Evolutionary conservation across 2,113 vertebrate genomes (phyloP), one percentile per base, ranked within the genome.

Genomic region (Pungitius pungitius): DNA sequence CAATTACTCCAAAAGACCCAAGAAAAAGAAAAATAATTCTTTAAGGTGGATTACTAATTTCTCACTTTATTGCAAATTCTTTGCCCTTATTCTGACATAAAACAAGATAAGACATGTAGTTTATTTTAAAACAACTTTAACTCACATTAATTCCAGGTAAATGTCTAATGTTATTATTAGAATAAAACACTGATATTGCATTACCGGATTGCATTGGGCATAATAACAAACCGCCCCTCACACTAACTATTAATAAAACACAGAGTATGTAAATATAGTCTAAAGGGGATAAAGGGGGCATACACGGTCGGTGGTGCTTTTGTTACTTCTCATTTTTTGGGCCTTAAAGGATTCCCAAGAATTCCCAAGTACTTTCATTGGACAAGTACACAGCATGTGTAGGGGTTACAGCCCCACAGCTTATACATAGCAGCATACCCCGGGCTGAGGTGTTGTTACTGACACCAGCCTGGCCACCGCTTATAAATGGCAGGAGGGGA

Each of bases 391-490:
- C n/a, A n/a, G n/a, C n/a, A n/a, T n/a, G n/a, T 78, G 84, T 67
- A 58, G 40, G 81, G 47, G 82, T 84, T 76, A 78, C 69, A 80
- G 84, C 80, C 22, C 49, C 69, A 82, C 82, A 60, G 80, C 84
- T 92, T 92, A 89, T 90, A 91, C 89, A 90, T 88, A 88, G 88
- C 87, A 83, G 81, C 88, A 5, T 35, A 35, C 83, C 82, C 75
- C 10, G 18, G 47, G 80, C 80, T 86, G 79, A 85, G 83, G 89
- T 88, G 85, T 87, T 81, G 85, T 87, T 84, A 91, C 85, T 86
- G 90, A 90, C 87, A 90, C 82, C 24, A 17, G 68, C 55, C 69
- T 67, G 69, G 60, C 76, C 73, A 11, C 63, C 43, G 85, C 69
- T 87, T 82, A 88, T 80, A 90, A 90, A 91, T 86, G 87, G 84